These are phyloP conservation scores for Chelonia mydas DNA, from an alignment of 2,797 vertebrate genomes.

Conservation along the genomic window DNA sequence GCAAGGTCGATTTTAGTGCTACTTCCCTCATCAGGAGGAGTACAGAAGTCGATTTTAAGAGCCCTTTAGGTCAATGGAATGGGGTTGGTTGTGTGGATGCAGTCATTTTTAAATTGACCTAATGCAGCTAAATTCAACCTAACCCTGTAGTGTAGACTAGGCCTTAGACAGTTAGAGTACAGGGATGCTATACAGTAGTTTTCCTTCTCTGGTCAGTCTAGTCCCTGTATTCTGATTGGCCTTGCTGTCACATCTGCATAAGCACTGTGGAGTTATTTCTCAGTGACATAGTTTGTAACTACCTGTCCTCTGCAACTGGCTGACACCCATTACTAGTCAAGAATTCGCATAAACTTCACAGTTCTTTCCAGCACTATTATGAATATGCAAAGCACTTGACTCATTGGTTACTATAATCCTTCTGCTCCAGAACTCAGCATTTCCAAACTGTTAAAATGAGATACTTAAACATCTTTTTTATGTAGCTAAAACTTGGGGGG, in stretches of 20 bases:
- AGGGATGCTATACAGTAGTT: background rate
- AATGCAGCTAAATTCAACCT: no score
- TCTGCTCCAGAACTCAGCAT: slow-evolving; percentile 21
- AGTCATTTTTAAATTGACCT: no score
- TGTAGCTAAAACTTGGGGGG: background rate
- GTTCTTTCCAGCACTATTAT: slow-evolving; percentile 5
- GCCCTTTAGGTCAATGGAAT: no score
- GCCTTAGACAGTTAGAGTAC: slow-evolving; percentile 2
- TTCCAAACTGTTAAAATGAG: background rate
- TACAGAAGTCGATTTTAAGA: no score
- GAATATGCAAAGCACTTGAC: background rate
- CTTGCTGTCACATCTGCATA: slow-evolving; percentile 45
- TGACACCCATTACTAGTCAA: slow-evolving; percentile 28
- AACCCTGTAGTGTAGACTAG: no score
- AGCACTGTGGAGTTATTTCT: slow-evolving; percentile 54
- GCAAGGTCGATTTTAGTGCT: no score
- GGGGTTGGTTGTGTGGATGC: no score
- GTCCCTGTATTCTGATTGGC: background rate
- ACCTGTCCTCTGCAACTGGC: background rate
- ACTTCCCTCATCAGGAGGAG: no score
- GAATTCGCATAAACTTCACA: background rate
- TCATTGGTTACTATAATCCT: slow-evolving; percentile 18
- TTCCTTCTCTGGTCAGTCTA: background rate
- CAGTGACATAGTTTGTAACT: slow-evolving; percentile 37
- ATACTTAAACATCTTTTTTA: no score